phyloP scores from a whole-genome alignment of 2,888 invertebrate genomes.

The Lycia hirtaria region DNA sequence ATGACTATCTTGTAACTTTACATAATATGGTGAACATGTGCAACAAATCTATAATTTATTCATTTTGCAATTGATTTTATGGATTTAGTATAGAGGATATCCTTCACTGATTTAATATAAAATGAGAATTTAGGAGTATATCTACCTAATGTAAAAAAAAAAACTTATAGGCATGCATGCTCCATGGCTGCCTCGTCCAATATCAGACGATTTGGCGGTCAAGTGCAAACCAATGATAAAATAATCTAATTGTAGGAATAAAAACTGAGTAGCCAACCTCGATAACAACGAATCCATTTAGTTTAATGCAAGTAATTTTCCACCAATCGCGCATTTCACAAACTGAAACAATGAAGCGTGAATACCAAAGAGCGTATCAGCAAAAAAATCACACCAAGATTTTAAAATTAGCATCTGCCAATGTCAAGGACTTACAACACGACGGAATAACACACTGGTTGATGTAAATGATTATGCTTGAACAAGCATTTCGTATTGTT shows the following conservation, averaged over 20 bases:
- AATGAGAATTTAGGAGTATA: too few relatives aligned
- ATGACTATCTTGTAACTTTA: too few relatives aligned
- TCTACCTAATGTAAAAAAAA: too few relatives aligned
- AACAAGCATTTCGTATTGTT: not conserved
- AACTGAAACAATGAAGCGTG: constrained; percentile 35
- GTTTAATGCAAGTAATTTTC: constrained; percentile 12
- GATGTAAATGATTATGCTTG: constrained; percentile 13
- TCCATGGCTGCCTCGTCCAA: too few relatives aligned
- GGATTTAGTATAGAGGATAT: too few relatives aligned
- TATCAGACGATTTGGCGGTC: too few relatives aligned
- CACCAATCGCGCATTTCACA: constrained; percentile 20
- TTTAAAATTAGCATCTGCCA: constrained; percentile 41
- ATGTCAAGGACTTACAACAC: constrained; percentile 36
- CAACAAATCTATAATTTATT: too few relatives aligned
- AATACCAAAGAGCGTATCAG: constrained; percentile 24
- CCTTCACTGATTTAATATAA: too few relatives aligned
- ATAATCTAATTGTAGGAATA: not conserved
- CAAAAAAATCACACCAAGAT: constrained; percentile 36
- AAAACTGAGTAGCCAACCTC: constrained; percentile 10
- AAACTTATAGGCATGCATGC: too few relatives aligned
- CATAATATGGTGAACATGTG: too few relatives aligned
- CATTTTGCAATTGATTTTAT: too few relatives aligned
- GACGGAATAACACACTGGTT: constrained; percentile 19
- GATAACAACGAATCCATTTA: constrained; percentile 14
- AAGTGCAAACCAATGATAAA: too few relatives aligned